A percentile compares a stretch with the other conserved stretches of the same genome.
Evolutionary conservation across 2,888 invertebrate genomes (phyloP).

Genomic region (Drosophila pullipes): DNA sequence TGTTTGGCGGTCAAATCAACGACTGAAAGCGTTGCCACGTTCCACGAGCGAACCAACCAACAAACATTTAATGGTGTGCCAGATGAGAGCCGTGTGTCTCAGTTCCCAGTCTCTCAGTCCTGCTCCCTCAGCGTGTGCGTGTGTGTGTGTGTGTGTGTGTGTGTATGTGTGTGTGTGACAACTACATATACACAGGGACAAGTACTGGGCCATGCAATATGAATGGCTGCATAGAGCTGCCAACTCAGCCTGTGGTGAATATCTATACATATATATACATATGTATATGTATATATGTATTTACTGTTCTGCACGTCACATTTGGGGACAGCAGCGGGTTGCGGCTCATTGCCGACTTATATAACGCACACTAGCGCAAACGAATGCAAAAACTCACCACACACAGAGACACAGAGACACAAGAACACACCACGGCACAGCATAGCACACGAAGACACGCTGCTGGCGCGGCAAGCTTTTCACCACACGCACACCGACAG

Average conservation of each 20-base stretch:
- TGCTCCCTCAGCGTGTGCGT: slow-evolving; percentile 3
- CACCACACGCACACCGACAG: slow-evolving; percentile 43
- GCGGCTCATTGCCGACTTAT: slow-evolving; percentile 69
- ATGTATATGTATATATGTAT: neutral
- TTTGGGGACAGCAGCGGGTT: slow-evolving; percentile 33
- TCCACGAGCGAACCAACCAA: slow-evolving; percentile 41
- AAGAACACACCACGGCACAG: slow-evolving; percentile 13
- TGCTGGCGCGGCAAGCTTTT: slow-evolving; percentile 35
- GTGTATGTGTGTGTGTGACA: slow-evolving; percentile 3
- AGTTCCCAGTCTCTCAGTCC: slow-evolving; percentile 23
- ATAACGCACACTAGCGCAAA: slow-evolving; percentile 71
- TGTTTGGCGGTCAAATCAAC: slow-evolving; percentile 83
- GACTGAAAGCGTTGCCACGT: slow-evolving; percentile 79
- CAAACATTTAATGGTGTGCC: slow-evolving; percentile 51
- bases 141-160: slow-evolving; percentile 3
- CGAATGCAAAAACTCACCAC: slow-evolving; percentile 29
- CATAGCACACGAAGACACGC: slow-evolving; percentile 1
- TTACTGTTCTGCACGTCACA: slow-evolving; percentile 18
- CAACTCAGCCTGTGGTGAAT: slow-evolving; percentile 52
- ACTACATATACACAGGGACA: slow-evolving; percentile 1
- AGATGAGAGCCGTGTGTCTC: slow-evolving; percentile 43
- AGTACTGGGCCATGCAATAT: slow-evolving; percentile 23
- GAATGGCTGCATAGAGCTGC: slow-evolving; percentile 49
- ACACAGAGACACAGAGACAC: slow-evolving; percentile 12
- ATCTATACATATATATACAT: neutral